Base-by-base conservation (phyloP, 2,888 invertebrate species). In the Cylloceria caligata region DNA sequence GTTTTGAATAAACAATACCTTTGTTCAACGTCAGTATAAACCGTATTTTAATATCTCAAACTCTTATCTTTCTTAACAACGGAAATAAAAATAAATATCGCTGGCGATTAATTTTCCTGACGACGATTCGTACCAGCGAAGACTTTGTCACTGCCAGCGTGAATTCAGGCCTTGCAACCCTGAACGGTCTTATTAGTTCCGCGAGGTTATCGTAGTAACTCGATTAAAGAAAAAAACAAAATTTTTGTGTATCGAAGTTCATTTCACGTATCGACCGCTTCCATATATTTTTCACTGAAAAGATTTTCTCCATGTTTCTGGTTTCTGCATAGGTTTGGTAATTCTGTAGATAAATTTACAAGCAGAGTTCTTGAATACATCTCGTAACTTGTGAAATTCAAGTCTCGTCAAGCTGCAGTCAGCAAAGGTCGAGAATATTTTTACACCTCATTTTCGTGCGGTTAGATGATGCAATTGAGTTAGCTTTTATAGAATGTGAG, bases 371-470 rank as follows among this genome's bases (percentile, higher is more conserved):
- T 67, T 45, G 57, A 57, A 57, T 57, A 11, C 57, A 55, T 60
- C 16, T n/a, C n/a, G 34, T 52, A 68, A 75, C 60, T 75, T 68
- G 65, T 30, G 21, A 67, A 67, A 67, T 27, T 55, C 71, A 27
- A 24, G 57, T 67, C 45, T 19, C 65, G 75, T 45, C 19, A 16
- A 9, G 34, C 42, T 13, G 34, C 57, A n/a, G 30, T 42, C 55
- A 13, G 52, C 42, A 75, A 42, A 67, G 57, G 67, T 45, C 30
- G 36, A 45, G 57, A 67, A 67, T 68, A 34, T 45, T 45, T 39
- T 45, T 24, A 62, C 60, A 36, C 71, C 62, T 11, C 71, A 39
- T 71, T 42, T 77, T 55, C 52, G 34, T 42, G 42, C 45, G 27
- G 57, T 45, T 30, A 30, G 21, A 24, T 42, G 27, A 34, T 57